Conservation (phyloP, 92 coral and sea anemone genomes). For the Porites divaricata region DNA sequence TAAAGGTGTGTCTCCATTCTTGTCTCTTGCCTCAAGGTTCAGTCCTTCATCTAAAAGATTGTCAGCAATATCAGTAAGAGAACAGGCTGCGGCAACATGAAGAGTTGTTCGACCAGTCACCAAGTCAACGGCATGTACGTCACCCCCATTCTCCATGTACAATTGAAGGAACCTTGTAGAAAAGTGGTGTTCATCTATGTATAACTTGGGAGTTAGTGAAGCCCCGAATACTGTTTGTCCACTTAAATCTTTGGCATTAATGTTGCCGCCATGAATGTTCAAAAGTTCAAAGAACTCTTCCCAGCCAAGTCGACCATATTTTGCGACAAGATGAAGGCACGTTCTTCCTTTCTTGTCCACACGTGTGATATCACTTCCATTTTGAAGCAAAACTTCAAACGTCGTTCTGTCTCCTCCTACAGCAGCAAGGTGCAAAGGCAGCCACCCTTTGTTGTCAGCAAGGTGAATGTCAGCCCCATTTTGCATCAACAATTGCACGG, state of each 20-base stretch:
- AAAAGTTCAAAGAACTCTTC: not conserved
- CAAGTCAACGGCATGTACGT: not conserved
- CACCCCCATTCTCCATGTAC: not conserved
- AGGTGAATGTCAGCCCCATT: constrained; percentile 1
- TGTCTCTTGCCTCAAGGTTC: constrained; percentile 14
- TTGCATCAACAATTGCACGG: not conserved
- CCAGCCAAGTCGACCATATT: not conserved
- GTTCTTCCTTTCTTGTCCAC: constrained; percentile 44
- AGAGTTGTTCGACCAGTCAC: not conserved
- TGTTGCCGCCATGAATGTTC: not conserved
- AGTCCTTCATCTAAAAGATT: constrained; percentile 1
- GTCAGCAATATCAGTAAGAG: not conserved
- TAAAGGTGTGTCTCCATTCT: constrained; percentile 50
- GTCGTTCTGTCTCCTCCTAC: not conserved
- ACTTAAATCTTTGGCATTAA: not conserved
- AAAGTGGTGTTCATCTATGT: not conserved
- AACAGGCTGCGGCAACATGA: constrained; percentile 1
- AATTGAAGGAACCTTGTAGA: not conserved
- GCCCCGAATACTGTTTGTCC: not conserved
- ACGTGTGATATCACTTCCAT: constrained; percentile 32
- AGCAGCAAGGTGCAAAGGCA: constrained; percentile 16
- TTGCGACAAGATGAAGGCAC: constrained; percentile 6
- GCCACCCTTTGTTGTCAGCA: not conserved
- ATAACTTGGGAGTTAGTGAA: not conserved
- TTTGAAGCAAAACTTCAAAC: constrained; percentile 13